Conservation (phyloP, 2,797 vertebrate species). For the Australoheros facetus region DNA sequence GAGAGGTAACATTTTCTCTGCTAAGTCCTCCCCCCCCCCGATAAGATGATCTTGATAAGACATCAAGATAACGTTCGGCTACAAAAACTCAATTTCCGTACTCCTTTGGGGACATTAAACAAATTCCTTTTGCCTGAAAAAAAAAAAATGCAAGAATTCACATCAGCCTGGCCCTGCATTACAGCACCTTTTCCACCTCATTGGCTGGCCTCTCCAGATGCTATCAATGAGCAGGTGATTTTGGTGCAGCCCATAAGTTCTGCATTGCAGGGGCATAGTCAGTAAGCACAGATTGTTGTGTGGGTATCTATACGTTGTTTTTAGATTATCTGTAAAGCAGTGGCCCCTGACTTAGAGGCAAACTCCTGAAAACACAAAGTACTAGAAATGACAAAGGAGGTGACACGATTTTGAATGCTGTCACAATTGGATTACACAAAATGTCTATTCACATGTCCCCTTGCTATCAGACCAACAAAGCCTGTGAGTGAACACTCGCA, state of each 20-base stretch:
- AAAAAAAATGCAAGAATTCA: conserved; percentile 21
- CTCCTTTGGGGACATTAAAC: conserved; percentile 46
- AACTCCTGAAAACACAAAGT: background rate
- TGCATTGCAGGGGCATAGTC: conserved; percentile 72
- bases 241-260: conserved; percentile 70
- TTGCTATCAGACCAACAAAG: background rate
- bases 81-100: conserved; percentile 54
- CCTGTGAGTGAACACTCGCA: background rate
- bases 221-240: conserved; percentile 70
- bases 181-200: conserved; percentile 61
- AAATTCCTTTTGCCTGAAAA: conserved; percentile 32
- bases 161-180: conserved; percentile 28
- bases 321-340: conserved; percentile 29
- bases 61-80: conserved; percentile 49
- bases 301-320: conserved; percentile 22
- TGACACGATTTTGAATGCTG: background rate
- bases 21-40: conserved; percentile 23
- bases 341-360: conserved; percentile 1
- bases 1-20: conserved; percentile 24
- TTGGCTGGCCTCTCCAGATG: conserved; percentile 60
- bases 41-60: conserved; percentile 61
- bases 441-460: background rate
- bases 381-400: too few relatives aligned
- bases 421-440: background rate
- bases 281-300: conserved; percentile 46